Conservation (phyloP, 1,140 invertebrate genomes). For the Drosophila asahinai region DNA sequence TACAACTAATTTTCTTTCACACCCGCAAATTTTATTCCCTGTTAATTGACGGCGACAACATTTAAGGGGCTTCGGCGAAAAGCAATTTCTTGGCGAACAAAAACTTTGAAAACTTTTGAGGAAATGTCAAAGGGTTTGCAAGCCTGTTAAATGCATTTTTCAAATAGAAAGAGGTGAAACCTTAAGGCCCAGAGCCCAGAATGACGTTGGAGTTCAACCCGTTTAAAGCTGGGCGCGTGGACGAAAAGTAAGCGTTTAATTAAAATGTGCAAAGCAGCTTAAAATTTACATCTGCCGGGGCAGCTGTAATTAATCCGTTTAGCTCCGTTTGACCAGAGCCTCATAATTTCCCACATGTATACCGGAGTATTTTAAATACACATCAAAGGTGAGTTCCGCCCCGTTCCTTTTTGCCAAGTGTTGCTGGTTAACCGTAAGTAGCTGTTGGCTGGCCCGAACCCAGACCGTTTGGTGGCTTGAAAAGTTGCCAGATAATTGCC, state of each 20-base stretch:
- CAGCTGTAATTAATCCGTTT: conserved; percentile 68
- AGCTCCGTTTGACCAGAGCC: conserved; percentile 53
- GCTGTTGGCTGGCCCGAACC: conserved; percentile 39
- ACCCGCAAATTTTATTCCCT: conserved; percentile 36
- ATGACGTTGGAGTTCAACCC: conserved; percentile 18
- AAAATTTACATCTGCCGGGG: conserved; percentile 25
- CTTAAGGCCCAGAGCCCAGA: neutral
- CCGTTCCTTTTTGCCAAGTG: conserved; percentile 55
- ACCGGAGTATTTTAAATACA: conserved; percentile 66
- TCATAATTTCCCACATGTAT: conserved; percentile 81
- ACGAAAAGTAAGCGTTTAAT: conserved; percentile 56
- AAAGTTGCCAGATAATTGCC: conserved; percentile 71
- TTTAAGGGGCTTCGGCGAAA: conserved; percentile 33
- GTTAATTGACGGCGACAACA: conserved; percentile 43
- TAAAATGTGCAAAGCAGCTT: conserved; percentile 68
- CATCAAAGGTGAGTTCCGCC: conserved; percentile 59
- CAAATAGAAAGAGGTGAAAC: conserved; percentile 1
- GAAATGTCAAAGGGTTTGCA: conserved; percentile 47
- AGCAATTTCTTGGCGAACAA: conserved; percentile 51
- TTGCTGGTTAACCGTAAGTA: conserved; percentile 81
- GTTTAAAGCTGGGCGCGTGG: conserved; percentile 36
- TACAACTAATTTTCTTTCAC: conserved; percentile 15
- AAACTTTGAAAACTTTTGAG: conserved; percentile 47
- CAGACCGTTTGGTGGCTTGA: conserved; percentile 34
- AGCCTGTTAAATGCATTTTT: conserved; percentile 46